These are phyloP conservation scores for Phallusia fumigata DNA, from an alignment of 23 tunicate species.

Conservation along the genomic window DNA sequence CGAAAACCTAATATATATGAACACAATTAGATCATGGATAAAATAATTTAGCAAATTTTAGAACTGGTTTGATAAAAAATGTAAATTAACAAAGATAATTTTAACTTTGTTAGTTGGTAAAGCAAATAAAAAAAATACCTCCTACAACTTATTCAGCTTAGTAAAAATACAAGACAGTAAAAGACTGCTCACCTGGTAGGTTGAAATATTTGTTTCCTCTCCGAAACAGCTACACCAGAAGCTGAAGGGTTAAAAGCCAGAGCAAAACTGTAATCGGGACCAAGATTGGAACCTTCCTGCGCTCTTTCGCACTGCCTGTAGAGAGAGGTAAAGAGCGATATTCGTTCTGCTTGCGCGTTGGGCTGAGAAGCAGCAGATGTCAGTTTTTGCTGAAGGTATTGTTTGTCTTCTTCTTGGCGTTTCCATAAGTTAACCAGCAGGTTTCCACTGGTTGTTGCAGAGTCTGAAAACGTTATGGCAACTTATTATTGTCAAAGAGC, in stretches of 20 bases:
- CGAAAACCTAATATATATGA: slow-evolving; percentile 34
- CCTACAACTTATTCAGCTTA: too few species aligned
- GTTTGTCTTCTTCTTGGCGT: slow-evolving; percentile 57
- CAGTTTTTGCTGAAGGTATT: slow-evolving; percentile 35
- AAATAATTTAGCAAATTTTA: too few species aligned
- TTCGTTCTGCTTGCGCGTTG: slow-evolving; percentile 17
- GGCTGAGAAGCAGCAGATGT: slow-evolving; percentile 8
- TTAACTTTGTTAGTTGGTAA: too few species aligned
- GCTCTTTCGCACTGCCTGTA: slow-evolving; percentile 71
- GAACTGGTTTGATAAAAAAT: too few species aligned
- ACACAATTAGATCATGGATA: too few species aligned
- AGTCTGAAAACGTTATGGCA: slow-evolving; percentile 19
- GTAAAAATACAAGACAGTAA: too few species aligned
- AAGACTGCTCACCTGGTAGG: slow-evolving; percentile 38
- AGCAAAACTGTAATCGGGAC: slow-evolving; percentile 15
- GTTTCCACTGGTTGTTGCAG: slow-evolving; percentile 35
- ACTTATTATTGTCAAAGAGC: not conserved
- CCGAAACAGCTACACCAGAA: slow-evolving; percentile 43
- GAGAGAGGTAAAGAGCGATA: slow-evolving; percentile 40
- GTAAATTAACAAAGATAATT: too few species aligned
- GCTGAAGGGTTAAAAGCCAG: slow-evolving; percentile 34
- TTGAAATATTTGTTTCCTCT: slow-evolving; percentile 64
- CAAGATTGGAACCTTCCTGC: slow-evolving; percentile 18
- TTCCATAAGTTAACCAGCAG: slow-evolving; percentile 42
- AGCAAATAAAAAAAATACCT: too few species aligned